phyloP scores from a whole-genome alignment of 2,113 vertebrate species.

The Antechinus stuartii region DNA sequence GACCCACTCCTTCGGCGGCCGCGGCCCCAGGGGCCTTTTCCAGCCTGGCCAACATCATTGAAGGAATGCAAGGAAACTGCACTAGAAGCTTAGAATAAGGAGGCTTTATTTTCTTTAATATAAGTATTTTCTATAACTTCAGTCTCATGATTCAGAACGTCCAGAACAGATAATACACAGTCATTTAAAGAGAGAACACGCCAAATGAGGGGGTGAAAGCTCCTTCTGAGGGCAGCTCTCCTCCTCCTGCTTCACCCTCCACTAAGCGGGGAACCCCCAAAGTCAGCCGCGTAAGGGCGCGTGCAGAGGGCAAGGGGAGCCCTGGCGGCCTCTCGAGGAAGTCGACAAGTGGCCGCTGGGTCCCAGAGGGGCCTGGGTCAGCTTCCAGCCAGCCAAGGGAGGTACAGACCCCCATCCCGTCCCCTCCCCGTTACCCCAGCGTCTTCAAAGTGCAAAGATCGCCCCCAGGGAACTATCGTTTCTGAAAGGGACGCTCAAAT shows the following conservation, averaged over 20 bases:
- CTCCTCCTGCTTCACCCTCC: neutral
- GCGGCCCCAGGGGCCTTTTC: neutral
- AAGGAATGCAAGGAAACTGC: conserved; percentile 37
- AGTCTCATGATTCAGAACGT: conserved; percentile 4
- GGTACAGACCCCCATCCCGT: neutral
- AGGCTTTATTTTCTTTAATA: conserved; percentile 68
- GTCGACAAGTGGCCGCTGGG: neutral
- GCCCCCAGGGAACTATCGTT: neutral
- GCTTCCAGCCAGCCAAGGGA: neutral
- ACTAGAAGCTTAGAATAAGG: conserved; percentile 62
- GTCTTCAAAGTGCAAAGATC: neutral
- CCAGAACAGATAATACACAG: conserved; percentile 22
- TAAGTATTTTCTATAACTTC: conserved; percentile 43
- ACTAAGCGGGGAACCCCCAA: rapidly evolving
- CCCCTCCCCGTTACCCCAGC: neutral
- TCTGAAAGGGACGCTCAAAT: conserved; percentile 19
- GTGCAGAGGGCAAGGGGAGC: neutral
- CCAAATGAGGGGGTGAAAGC: neutral
- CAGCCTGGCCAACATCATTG: neutral
- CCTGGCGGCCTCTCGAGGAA: neutral
- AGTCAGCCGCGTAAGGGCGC: neutral
- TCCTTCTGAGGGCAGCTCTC: neutral
- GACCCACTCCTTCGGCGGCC: too few relatives aligned
- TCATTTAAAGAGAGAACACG: neutral
- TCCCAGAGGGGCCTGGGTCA: neutral